Evolutionary conservation across 2,888 invertebrate species (phyloP).

Genomic region (Petrophora chlorosata): DNA sequence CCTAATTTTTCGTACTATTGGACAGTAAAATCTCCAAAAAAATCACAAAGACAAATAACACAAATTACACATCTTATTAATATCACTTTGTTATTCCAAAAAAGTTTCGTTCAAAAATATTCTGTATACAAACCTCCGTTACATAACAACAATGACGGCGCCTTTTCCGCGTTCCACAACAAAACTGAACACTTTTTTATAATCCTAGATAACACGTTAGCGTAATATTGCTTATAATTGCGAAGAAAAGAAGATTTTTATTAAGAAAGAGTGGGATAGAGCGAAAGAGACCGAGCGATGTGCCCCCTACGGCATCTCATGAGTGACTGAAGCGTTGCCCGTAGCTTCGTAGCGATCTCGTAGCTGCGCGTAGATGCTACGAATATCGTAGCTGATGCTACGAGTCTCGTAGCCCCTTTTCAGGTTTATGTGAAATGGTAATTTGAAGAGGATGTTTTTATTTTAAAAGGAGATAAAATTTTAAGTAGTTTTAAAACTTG

Average conservation of each 20-base stretch:
- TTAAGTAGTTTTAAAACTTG: conserved; percentile 2
- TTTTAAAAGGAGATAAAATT: conserved; percentile 9
- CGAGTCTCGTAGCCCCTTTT: conserved; percentile 37
- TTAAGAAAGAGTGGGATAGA: conserved; percentile 41
- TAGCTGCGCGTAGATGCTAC: conserved; percentile 51
- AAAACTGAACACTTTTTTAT: conserved; percentile 10
- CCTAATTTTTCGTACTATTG: conserved; percentile 11
- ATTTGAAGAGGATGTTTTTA: conserved; percentile 24
- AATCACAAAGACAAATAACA: not conserved
- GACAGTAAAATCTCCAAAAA: conserved; percentile 23
- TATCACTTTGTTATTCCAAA: not conserved
- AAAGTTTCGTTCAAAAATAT: conserved; percentile 19
- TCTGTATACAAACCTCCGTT: conserved; percentile 37
- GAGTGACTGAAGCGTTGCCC: conserved; percentile 21
- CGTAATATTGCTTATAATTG: conserved; percentile 34
- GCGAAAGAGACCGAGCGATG: conserved; percentile 42
- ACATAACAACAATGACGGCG: conserved; percentile 29
- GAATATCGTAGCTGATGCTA: conserved; percentile 42
- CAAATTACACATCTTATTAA: not conserved
- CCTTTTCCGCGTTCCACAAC: conserved; percentile 1
- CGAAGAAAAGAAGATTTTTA: conserved; percentile 42
- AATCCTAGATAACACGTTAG: conserved; percentile 17
- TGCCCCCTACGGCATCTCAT: conserved; percentile 17
- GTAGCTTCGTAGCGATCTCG: conserved; percentile 25
- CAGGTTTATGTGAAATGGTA: conserved; percentile 18